These are phyloP conservation scores for Antheraea mylitta DNA, from an alignment of 1,140 invertebrate genomes.

Conservation along the genomic window DNA sequence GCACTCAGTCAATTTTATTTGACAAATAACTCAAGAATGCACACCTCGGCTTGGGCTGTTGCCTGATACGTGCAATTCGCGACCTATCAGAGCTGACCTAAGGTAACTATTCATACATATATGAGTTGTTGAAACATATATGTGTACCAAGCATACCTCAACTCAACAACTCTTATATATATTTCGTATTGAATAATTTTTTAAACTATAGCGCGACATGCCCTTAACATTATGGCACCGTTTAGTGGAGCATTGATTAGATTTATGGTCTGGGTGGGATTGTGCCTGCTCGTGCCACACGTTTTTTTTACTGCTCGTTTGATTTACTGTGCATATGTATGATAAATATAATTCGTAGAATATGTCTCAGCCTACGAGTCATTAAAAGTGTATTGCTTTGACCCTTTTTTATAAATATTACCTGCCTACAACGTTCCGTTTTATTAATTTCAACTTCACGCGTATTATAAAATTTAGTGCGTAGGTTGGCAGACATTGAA, in stretches of 20 bases:
- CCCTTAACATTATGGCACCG: background rate
- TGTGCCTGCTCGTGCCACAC: background rate
- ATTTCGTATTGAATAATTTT: too few species aligned
- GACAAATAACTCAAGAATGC: too few species aligned
- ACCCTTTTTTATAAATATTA: background rate
- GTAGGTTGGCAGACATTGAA: background rate
- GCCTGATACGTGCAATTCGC: too few species aligned
- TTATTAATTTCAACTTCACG: slow-evolving; percentile 1
- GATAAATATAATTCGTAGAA: background rate
- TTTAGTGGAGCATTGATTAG: background rate
- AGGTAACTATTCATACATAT: too few species aligned
- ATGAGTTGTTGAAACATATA: too few species aligned
- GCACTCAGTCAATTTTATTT: too few species aligned
- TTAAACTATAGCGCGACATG: background rate
- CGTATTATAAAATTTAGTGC: background rate
- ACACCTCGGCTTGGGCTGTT: too few species aligned
- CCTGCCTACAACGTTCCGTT: background rate
- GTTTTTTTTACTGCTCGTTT: slow-evolving; percentile 4
- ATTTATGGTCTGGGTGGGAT: slow-evolving; percentile 1
- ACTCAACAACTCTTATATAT: too few species aligned
- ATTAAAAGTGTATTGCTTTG: slow-evolving; percentile 1
- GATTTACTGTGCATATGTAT: slow-evolving; percentile 6
- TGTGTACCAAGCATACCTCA: too few species aligned
- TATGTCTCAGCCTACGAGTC: background rate
- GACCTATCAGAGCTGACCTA: too few species aligned